Evolutionary conservation across 92 coral and sea anemone genomes (phyloP).

Genomic region (Epizoanthus ramosus): DNA sequence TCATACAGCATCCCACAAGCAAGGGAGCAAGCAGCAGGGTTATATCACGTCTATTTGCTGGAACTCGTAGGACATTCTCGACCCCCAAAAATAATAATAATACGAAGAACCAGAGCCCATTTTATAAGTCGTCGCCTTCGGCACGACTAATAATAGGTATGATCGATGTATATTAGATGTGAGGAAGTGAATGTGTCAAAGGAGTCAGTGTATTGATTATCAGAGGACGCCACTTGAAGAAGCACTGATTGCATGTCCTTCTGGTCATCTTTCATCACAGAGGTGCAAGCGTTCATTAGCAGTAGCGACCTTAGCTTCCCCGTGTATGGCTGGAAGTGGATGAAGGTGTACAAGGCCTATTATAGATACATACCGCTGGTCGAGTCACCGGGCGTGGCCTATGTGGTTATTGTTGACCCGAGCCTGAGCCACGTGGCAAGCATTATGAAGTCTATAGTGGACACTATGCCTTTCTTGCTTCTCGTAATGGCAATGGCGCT

Average conservation of each 20-base stretch:
- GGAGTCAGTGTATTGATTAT: too few relatives aligned
- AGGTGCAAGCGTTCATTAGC: constrained; percentile 5
- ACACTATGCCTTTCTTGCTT: constrained; percentile 61
- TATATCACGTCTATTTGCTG: too few relatives aligned
- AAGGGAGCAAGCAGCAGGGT: too few relatives aligned
- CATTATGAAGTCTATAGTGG: constrained; percentile 51
- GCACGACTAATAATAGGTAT: too few relatives aligned
- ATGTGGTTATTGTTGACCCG: constrained; percentile 64
- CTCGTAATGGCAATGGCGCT: constrained; percentile 60
- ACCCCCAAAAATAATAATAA: too few relatives aligned
- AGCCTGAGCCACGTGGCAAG: constrained; percentile 42
- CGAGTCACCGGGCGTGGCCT: constrained; percentile 81
- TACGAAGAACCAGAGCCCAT: too few relatives aligned
- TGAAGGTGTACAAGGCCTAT: constrained; percentile 50
- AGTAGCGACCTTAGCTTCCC: constrained; percentile 71
- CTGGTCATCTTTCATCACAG: not conserved
- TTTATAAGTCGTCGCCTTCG: too few relatives aligned
- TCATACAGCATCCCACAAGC: too few relatives aligned
- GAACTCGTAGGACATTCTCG: too few relatives aligned
- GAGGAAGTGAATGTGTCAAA: too few relatives aligned
- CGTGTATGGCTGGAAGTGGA: constrained; percentile 83
- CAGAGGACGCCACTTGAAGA: not conserved
- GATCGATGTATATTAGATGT: too few relatives aligned
- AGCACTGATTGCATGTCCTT: not conserved
- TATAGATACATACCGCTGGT: constrained; percentile 72